Conservation (phyloP, 2,888 invertebrate genomes). For the Epinotia bilunana region DNA sequence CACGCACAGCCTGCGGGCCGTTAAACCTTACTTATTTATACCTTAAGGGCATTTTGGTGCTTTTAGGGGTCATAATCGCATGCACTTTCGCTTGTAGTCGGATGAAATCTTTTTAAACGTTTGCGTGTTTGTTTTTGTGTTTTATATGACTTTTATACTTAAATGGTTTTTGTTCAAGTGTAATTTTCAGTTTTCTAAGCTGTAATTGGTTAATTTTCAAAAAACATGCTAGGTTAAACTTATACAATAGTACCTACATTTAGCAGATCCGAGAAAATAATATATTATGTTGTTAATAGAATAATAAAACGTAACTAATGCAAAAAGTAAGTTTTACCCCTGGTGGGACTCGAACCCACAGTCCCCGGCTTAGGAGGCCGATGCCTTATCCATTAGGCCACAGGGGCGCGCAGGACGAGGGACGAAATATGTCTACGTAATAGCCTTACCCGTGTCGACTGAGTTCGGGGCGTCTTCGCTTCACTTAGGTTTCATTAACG, state of each 20-base stretch:
- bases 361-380: constrained; percentile 91
- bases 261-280: not conserved
- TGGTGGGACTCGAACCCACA: constrained; percentile 91
- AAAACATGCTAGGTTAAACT: not conserved
- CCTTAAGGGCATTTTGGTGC: constrained; percentile 43
- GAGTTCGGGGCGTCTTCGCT: not conserved
- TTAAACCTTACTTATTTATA: constrained; percentile 59
- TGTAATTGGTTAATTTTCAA: not conserved
- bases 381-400: constrained; percentile 92
- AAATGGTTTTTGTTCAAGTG: not conserved
- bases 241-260: not conserved
- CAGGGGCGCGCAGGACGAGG: constrained; percentile 80
- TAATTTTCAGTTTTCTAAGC: not conserved
- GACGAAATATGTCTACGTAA: constrained; percentile 34
- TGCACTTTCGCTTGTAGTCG: constrained; percentile 10
- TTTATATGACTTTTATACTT: not conserved
- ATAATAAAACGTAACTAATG: not conserved
- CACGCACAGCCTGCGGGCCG: constrained; percentile 63
- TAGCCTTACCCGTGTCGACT: constrained; percentile 7
- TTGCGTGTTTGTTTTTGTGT: not conserved
- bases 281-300: not conserved
- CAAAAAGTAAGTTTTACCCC: constrained; percentile 73
- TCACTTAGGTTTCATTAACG: constrained; percentile 11
- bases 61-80: constrained; percentile 39
- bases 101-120: too few species aligned